A percentile compares a stretch with the other conserved stretches of the same genome.
Conservation (phyloP, 2,113 vertebrate genomes). For the Sander lucioperca region DNA sequence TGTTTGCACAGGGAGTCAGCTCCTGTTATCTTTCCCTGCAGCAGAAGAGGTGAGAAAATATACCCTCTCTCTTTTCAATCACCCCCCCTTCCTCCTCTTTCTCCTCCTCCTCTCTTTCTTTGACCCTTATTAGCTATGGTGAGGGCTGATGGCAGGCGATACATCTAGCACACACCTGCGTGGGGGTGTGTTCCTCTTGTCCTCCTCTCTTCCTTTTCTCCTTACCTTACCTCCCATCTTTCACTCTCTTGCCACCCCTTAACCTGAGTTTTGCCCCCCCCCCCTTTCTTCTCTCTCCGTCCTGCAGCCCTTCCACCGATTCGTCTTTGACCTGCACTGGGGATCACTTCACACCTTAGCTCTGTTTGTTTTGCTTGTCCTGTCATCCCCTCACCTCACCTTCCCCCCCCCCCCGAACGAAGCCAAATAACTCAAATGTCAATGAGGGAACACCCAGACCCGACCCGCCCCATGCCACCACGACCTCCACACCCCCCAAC, state of each 20-base stretch:
- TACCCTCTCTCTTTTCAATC: constrained; percentile 55
- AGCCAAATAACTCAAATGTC: constrained; percentile 77
- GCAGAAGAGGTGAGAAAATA: constrained; percentile 73
- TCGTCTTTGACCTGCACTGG: constrained; percentile 73
- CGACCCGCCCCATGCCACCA: constrained; percentile 52
- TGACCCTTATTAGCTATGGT: constrained; percentile 73
- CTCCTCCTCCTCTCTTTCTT: constrained; percentile 60
- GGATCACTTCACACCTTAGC: constrained; percentile 84
- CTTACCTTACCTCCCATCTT: constrained; percentile 38
- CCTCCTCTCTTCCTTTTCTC: constrained; percentile 35
- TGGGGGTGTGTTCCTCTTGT: constrained; percentile 57
- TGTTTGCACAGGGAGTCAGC: constrained; percentile 81
- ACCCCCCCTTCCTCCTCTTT: constrained; percentile 15
- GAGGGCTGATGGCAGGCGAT: constrained; percentile 71
- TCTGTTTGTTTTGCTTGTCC: constrained; percentile 88
- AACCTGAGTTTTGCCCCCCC: constrained; percentile 22
- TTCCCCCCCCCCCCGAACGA: constrained; percentile 56
- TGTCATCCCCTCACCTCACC: constrained; percentile 71
- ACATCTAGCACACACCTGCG: constrained; percentile 76
- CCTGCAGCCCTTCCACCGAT: constrained; percentile 29
- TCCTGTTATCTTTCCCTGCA: constrained; percentile 77
- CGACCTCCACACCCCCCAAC: constrained; percentile 59
- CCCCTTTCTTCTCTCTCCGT: constrained; percentile 14
- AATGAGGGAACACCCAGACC: constrained; percentile 62
- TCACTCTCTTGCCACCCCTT: constrained; percentile 39